A percentile compares a stretch with the other conserved stretches of the same genome.
phyloP scores from a whole-genome alignment of 2,113 vertebrate species.

The Heliornis fulica region DNA sequence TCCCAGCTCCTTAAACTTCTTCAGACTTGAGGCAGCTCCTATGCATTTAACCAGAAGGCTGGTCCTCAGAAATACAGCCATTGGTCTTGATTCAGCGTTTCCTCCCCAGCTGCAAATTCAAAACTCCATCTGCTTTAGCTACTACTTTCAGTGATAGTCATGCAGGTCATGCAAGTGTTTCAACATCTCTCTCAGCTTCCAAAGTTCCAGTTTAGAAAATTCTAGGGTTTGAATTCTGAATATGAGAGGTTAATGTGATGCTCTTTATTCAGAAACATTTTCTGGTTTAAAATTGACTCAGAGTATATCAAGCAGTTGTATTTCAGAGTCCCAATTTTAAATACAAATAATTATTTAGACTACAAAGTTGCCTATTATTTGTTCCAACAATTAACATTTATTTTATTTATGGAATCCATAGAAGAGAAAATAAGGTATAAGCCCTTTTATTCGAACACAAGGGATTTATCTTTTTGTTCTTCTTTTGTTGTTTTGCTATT shows the following conservation, averaged over 20 bases:
- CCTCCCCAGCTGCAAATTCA: not conserved
- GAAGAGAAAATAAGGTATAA: not conserved
- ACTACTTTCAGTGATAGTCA: not conserved
- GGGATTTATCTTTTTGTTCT: not conserved
- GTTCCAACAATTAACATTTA: not conserved
- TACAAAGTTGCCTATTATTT: not conserved
- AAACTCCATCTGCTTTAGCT: not conserved
- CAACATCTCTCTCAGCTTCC: not conserved
- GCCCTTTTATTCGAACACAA: not conserved
- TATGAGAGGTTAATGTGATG: not conserved
- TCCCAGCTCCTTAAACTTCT: not conserved
- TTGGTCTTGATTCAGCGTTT: not conserved
- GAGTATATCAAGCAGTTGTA: not conserved
- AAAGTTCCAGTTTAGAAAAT: not conserved
- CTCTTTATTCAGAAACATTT: not conserved
- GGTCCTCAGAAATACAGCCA: not conserved
- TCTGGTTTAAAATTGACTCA: not conserved
- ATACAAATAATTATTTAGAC: not conserved
- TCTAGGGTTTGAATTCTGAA: not conserved
- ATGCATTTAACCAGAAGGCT: not conserved
- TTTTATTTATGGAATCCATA: not conserved
- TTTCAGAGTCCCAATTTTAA: not conserved
- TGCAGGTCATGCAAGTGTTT: not conserved
- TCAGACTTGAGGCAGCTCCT: not conserved
- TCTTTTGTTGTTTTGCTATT: not conserved